Evolutionary conservation across 2,888 invertebrate species (phyloP).

Genomic region (Calameuta pallipes): DNA sequence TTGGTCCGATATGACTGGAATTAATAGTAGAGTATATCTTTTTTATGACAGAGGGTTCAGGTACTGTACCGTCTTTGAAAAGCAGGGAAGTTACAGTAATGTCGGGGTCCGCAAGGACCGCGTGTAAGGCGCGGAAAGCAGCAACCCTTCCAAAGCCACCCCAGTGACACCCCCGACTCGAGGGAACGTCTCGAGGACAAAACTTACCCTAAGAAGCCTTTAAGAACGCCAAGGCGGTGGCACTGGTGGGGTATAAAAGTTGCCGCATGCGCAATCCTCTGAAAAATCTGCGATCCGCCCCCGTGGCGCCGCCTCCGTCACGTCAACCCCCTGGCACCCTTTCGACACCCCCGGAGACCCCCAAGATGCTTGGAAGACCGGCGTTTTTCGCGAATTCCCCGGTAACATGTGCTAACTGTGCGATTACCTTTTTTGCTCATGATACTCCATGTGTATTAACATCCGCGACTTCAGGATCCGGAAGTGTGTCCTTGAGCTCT

Average conservation of each 20-base stretch:
- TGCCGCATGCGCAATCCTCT: conserved; percentile 60
- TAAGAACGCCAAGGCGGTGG: conserved; percentile 58
- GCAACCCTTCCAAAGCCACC: conserved; percentile 1
- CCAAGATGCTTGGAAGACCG: conserved; percentile 50
- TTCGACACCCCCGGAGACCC: conserved; percentile 36
- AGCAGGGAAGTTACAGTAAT: neutral
- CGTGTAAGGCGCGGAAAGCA: conserved; percentile 7
- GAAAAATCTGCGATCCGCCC: conserved; percentile 63
- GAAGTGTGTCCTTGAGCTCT: neutral
- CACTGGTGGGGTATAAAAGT: conserved; percentile 61
- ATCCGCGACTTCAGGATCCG: conserved; percentile 12
- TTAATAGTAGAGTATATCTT: neutral
- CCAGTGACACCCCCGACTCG: neutral
- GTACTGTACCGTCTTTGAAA: neutral
- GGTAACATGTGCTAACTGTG: conserved; percentile 38
- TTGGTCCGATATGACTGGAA: neutral
- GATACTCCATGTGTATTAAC: conserved; percentile 39
- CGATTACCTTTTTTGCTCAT: conserved; percentile 37
- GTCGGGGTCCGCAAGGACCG: conserved; percentile 1
- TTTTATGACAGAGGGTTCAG: neutral
- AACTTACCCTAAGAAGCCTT: conserved; percentile 64
- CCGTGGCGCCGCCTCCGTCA: conserved; percentile 55
- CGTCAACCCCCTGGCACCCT: conserved; percentile 37
- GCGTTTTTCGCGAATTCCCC: conserved; percentile 50
- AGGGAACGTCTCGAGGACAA: conserved; percentile 45